Evolutionary conservation across 2,888 invertebrate species (phyloP).

Genomic region (Panopea generosa): DNA sequence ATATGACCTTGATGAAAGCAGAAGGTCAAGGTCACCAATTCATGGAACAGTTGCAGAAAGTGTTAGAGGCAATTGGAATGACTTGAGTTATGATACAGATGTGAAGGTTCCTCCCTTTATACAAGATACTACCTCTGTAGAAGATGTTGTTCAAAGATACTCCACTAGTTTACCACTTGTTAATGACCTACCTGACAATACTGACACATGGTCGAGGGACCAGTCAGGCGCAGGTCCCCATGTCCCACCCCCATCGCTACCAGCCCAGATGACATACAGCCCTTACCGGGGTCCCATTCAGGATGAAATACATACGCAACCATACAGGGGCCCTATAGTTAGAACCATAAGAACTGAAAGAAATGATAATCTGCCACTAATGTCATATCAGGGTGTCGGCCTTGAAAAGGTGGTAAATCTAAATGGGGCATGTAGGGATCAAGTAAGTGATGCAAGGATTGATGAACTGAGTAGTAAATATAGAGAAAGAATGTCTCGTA

Average conservation of each 20-base stretch:
- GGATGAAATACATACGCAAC: constrained; percentile 59
- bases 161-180: constrained; percentile 11
- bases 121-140: not conserved
- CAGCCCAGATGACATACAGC: constrained; percentile 53
- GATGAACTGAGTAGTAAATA: constrained; percentile 60
- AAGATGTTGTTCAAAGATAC: constrained; percentile 24
- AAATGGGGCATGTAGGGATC: constrained; percentile 21
- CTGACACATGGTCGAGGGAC: not conserved
- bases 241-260: constrained; percentile 30
- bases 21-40: constrained; percentile 46
- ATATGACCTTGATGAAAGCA: constrained; percentile 20
- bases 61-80: constrained; percentile 18
- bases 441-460: constrained; percentile 56
- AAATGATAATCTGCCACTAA: constrained; percentile 41
- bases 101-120: constrained; percentile 17
- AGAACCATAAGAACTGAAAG: constrained; percentile 51
- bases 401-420: constrained; percentile 16
- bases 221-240: not conserved
- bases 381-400: constrained; percentile 7
- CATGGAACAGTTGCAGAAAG: constrained; percentile 9
- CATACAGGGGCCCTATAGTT: constrained; percentile 56
- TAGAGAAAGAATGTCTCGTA: constrained; percentile 49
- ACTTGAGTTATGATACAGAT: constrained; percentile 24
- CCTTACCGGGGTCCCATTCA: constrained; percentile 57
- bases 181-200: constrained; percentile 9